phyloP scores from a whole-genome alignment of 2,113 vertebrate species.

The Syngnathoides biaculeatus region DNA sequence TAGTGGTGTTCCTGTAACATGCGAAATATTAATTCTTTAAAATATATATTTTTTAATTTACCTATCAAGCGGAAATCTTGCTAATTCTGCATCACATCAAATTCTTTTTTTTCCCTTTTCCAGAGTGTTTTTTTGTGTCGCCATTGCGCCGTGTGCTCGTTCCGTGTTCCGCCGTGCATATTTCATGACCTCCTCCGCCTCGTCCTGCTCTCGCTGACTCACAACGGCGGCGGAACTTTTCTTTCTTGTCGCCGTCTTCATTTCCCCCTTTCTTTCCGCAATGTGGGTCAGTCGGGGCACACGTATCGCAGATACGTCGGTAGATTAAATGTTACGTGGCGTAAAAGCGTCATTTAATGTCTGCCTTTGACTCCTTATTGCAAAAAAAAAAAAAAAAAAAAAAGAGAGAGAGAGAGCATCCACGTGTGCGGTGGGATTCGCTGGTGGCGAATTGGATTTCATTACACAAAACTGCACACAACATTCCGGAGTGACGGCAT shows the following conservation, averaged over 20 bases:
- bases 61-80: too few relatives aligned
- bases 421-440: background rate
- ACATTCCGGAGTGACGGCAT: background rate
- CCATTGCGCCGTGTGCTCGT: constrained; percentile 23
- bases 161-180: constrained; percentile 61
- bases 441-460: background rate
- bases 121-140: constrained; percentile 54
- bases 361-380: background rate
- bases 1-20: too few relatives aligned
- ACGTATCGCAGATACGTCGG: background rate
- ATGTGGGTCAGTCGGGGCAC: constrained; percentile 29
- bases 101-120: constrained; percentile 29
- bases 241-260: constrained; percentile 8
- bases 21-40: too few relatives aligned
- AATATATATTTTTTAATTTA: too few relatives aligned
- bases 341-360: background rate
- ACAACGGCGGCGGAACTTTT: constrained; percentile 32
- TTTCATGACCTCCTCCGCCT: constrained; percentile 68
- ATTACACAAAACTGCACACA: background rate
- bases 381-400: too few relatives aligned
- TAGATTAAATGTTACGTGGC: background rate
- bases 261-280: constrained; percentile 11
- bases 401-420: too few relatives aligned
- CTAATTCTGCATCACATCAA: too few relatives aligned
- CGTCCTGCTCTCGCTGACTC: constrained; percentile 40